Conservation (phyloP, 2,113 vertebrate genomes). For the Microtus pennsylvanicus region DNA sequence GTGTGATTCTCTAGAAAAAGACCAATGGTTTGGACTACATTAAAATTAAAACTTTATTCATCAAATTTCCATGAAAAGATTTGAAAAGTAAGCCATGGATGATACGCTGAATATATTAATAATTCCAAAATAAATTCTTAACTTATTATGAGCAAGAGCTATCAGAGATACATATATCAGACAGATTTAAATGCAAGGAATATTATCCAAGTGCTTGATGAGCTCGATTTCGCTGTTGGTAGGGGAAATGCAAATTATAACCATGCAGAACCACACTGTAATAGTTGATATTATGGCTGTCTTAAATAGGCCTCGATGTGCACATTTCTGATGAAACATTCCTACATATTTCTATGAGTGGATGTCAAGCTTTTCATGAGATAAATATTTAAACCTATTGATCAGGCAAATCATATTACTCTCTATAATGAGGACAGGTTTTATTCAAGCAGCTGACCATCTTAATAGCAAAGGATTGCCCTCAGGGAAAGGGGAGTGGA, state of each 20-base stretch:
- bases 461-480: not conserved
- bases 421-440: not conserved
- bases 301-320: not conserved
- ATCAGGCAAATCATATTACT: not conserved
- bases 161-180: not conserved
- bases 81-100: not conserved
- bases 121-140: not conserved
- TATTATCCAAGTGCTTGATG: not conserved
- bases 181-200: not conserved
- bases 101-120: not conserved
- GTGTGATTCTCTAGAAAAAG: not conserved
- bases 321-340: not conserved
- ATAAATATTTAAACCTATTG: constrained; percentile 24
- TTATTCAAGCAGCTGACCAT: not conserved
- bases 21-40: not conserved
- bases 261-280: not conserved
- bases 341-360: not conserved
- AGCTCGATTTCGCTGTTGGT: not conserved
- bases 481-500: not conserved
- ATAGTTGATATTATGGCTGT: not conserved
- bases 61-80: not conserved
- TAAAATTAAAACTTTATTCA: not conserved
- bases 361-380: not conserved
- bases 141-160: not conserved
- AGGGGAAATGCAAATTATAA: not conserved